phyloP scores from a whole-genome alignment of 92 coral and sea anemone genomes.

The Pocillopora meandrina region DNA sequence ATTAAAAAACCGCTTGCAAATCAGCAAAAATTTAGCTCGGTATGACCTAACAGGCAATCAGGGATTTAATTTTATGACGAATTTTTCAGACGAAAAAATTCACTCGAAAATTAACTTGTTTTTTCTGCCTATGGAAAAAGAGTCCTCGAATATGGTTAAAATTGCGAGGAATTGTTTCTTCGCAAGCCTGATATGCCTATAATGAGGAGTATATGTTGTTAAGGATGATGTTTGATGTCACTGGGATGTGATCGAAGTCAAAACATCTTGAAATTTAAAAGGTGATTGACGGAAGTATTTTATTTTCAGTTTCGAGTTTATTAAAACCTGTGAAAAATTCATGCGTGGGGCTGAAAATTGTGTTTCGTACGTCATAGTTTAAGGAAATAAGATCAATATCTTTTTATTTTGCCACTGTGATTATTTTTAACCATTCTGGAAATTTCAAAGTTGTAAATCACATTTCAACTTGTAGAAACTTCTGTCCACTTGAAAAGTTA shows the following conservation, averaged over 20 bases:
- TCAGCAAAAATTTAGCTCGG: no score
- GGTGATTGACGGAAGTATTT: neutral
- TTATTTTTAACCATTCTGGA: neutral
- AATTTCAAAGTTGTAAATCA: neutral
- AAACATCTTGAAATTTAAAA: neutral
- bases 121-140: no score
- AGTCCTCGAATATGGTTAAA: neutral
- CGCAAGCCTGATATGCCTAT: neutral
- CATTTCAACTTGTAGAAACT: no score
- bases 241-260: neutral
- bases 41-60: no score
- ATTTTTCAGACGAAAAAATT: no score
- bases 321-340: slow-evolving; percentile 13
- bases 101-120: no score
- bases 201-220: neutral
- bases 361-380: neutral
- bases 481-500: no score
- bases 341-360: slow-evolving; percentile 4
- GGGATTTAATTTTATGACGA: no score
- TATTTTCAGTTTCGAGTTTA: neutral
- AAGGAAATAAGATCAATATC: neutral
- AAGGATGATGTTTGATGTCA: slow-evolving; percentile 8
- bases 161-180: neutral
- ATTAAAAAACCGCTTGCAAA: no score
- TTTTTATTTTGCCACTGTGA: neutral